phyloP scores from a whole-genome alignment of 2,888 invertebrate species.

The Dolichomitus sp. region DNA sequence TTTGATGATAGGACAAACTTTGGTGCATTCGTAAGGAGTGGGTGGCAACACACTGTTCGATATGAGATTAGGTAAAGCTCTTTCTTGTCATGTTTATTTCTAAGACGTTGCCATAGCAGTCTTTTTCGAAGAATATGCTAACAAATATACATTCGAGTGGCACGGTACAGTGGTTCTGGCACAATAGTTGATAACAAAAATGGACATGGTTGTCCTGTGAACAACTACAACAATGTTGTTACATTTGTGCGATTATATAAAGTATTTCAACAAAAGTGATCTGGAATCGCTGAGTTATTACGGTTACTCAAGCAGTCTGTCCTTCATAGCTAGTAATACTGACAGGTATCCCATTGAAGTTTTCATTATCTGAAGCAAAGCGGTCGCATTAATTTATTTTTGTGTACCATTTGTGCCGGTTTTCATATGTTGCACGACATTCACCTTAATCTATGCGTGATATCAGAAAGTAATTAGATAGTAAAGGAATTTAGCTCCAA shows the following conservation, averaged over 20 bases:
- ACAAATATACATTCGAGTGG: neutral
- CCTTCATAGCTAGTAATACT: conserved; percentile 65
- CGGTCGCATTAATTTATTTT: neutral
- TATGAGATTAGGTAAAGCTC: neutral
- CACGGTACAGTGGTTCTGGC: neutral
- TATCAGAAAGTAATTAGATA: neutral
- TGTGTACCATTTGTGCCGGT: neutral
- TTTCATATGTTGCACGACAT: neutral
- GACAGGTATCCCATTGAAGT: conserved; percentile 70
- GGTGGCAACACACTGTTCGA: neutral
- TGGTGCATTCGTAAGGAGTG: neutral
- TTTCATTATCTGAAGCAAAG: conserved; percentile 57
- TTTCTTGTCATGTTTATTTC: conserved; percentile 21
- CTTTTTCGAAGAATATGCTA: conserved; percentile 7
- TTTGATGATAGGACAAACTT: conserved; percentile 18
- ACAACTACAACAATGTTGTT: neutral
- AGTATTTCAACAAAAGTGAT: conserved; percentile 2
- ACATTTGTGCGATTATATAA: conserved; percentile 21
- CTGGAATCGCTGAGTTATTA: too few species aligned
- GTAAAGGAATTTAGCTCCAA: neutral
- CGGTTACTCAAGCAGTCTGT: conserved; percentile 36
- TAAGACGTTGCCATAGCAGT: neutral
- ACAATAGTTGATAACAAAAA: neutral
- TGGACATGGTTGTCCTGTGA: neutral
- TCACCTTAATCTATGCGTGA: neutral